Base-by-base conservation (phyloP, 2,888 invertebrate genomes). In the Rhogogaster chlorosoma region DNA sequence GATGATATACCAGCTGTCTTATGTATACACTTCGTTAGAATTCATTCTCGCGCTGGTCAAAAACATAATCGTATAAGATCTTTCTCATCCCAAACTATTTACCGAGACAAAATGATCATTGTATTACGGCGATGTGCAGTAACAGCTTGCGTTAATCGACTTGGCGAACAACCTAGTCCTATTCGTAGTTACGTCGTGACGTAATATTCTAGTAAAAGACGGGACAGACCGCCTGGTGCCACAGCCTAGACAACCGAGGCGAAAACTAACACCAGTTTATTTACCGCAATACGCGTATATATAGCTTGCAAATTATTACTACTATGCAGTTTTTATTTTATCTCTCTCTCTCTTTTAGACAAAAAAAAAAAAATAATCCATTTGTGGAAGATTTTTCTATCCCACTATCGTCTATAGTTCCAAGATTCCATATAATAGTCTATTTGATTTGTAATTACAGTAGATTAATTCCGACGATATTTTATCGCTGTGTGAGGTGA, bases 221-320 rank as follows among this genome's bases (percentile, higher is more conserved):
- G 61, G 89, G 89, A 91, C 90, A 93, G 93, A 93, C 93, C 91
- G 93, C 92, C 88, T 91, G 93, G 93, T 93, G 93, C 93, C 93
- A 92, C 90, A 89, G 87, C 67, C 36, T 29, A 77, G 77, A n/a
- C 71, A 73, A 73, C 38, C 29, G 49, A 32, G 32, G 53, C 77
- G 45, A n/a, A 45, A 77, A 77, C 18, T 77, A 77, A 26, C 32
- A 49, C 49, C 49, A 53, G 53, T 53, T 77, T 49, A 18, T 49
- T 77, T 53, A 26, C 67, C 67, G 67, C 67, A 67, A 18, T 64
- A 32, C 32, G 32, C 45, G 18, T 53, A 42, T 38, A 5, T 36
- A 71, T 36, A 38, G 9, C 29, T 67, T 67, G 18, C 67, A 26
- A 18, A 67, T 32, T 32, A 32, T 26, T 1, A 5, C 32, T 67